Conservation (phyloP, 2,888 invertebrate genomes). For the Cryptus armator region DNA sequence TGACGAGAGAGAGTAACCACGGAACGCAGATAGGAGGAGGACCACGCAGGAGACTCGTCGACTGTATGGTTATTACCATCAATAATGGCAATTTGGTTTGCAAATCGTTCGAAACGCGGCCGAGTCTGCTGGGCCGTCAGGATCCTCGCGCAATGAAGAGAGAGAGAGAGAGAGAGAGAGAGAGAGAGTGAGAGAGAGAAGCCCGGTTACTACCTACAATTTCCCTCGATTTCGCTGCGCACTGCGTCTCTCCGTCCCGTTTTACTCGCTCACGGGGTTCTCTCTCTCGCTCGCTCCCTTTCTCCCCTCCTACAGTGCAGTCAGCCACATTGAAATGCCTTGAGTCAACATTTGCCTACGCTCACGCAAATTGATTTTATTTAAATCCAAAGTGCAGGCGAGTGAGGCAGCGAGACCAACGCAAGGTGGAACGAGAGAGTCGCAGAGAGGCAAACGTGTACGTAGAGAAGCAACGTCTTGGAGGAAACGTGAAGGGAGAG, state of each 20-base stretch:
- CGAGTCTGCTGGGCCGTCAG: constrained; percentile 57
- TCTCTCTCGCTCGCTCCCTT: constrained; percentile 52
- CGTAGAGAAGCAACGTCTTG: constrained; percentile 60
- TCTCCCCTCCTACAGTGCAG: constrained; percentile 77
- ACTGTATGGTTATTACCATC: constrained; percentile 84
- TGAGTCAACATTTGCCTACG: constrained; percentile 84
- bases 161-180: constrained; percentile 26
- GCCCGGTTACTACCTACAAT: constrained; percentile 81
- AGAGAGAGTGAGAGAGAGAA: constrained; percentile 61
- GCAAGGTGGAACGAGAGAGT: constrained; percentile 41
- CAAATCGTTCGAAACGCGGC: constrained; percentile 81
- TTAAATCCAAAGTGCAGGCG: constrained; percentile 82
- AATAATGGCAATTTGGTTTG: constrained; percentile 85
- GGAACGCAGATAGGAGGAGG: constrained; percentile 53
- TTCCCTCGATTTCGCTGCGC: constrained; percentile 82
- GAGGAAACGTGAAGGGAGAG: constrained; percentile 37
- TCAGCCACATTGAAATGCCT: constrained; percentile 83
- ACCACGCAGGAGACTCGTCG: constrained; percentile 73
- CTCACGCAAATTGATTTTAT: constrained; percentile 84
- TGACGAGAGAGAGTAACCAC: constrained; percentile 45
- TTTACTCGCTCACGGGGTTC: constrained; percentile 75
- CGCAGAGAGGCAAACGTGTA: constrained; percentile 34
- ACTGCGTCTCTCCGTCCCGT: constrained; percentile 76
- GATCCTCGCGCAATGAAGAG: constrained; percentile 18
- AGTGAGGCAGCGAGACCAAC: constrained; percentile 39